These are phyloP conservation scores for Copsychus sechellarum DNA, from an alignment of 2,113 vertebrate species.

Conservation along the genomic window DNA sequence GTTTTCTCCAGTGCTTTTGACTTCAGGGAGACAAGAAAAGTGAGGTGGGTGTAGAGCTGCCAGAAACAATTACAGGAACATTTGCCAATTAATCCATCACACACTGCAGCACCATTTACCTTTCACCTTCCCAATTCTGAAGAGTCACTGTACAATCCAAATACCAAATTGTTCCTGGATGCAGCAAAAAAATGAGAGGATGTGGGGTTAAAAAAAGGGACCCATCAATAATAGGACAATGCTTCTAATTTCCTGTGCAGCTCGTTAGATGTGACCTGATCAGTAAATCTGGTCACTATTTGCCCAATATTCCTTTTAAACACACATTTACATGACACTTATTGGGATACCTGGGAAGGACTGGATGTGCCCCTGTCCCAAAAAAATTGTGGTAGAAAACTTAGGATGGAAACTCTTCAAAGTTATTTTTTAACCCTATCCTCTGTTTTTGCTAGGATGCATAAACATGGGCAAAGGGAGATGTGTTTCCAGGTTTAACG, in stretches of 20 bases:
- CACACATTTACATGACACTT: background rate
- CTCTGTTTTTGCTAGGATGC: background rate
- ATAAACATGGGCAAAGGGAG: background rate
- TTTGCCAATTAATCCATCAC: slow-evolving; percentile 58
- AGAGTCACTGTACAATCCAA: slow-evolving; percentile 4
- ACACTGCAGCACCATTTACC: slow-evolving; percentile 23
- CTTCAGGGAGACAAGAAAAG: slow-evolving; percentile 17
- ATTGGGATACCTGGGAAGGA: background rate
- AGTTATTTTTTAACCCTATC: slow-evolving; percentile 12
- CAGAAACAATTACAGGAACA: slow-evolving; percentile 65
- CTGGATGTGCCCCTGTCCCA: too few species aligned
- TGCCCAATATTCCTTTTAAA: background rate
- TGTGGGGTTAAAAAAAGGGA: background rate
- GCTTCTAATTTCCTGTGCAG: slow-evolving; percentile 20
- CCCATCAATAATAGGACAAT: slow-evolving; percentile 27
- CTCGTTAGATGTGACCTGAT: background rate
- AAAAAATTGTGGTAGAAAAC: background rate
- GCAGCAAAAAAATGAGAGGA: background rate
- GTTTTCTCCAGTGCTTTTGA: background rate
- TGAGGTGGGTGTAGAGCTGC: slow-evolving; percentile 20
- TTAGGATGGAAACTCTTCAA: background rate
- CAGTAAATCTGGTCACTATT: background rate
- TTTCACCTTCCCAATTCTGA: slow-evolving; percentile 64
- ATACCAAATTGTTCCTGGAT: background rate
- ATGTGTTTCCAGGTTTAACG: slow-evolving; percentile 48